Base-by-base conservation (phyloP, 2,888 invertebrate genomes). In the Acleris emargana region DNA sequence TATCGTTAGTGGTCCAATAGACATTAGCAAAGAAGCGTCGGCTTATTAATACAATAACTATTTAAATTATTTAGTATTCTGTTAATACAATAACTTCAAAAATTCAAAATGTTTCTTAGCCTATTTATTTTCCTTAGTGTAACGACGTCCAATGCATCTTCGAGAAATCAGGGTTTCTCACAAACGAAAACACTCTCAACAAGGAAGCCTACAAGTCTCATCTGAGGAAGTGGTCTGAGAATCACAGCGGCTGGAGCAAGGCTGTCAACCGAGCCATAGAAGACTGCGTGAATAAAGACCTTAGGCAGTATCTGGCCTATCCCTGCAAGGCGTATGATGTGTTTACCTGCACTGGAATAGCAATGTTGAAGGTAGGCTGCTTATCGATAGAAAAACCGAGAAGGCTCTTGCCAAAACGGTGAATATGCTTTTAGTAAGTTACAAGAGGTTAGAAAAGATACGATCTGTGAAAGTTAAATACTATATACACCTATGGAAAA, bases 301-400 rank as follows among this genome's bases (percentile, higher is more conserved):
- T 89, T 0, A 79, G 91, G 32, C 91, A 91, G 68, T 84, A 90
- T 60, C 70, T 91, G 28, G 83, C 83, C 58, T 76, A 77, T 13
- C 86, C 91, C 1, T 92, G 91, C 73, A 84, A 80, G 54, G 89
- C 91, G 0, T 91, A 91, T 60, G 91, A 92, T 62, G 89, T 91
- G 0, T 91, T 91, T 60, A 82, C 88, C 22, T 92, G 91, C 64
- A 91, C 91, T 18, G 88, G 90, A 0, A 90, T 91, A 28, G 89
- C 91, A 71, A 84, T 92, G 85, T 68, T 92, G 38, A 92, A 91
- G 87, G 91, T 91, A 77, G 17, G 42, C 20, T 20, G 42, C 1
- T 54, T 5, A 54, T 16, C 2, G 16, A 3, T 3, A 43, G 5
- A 43, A 6, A 43, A 43, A 16, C 5, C 2, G n/a, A 11, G 13